A percentile compares a stretch with the other conserved stretches of the same genome.
These are phyloP conservation scores for Typhlichthys eigenmanni DNA, from an alignment of 2,797 vertebrate species.

Conservation along the genomic window DNA sequence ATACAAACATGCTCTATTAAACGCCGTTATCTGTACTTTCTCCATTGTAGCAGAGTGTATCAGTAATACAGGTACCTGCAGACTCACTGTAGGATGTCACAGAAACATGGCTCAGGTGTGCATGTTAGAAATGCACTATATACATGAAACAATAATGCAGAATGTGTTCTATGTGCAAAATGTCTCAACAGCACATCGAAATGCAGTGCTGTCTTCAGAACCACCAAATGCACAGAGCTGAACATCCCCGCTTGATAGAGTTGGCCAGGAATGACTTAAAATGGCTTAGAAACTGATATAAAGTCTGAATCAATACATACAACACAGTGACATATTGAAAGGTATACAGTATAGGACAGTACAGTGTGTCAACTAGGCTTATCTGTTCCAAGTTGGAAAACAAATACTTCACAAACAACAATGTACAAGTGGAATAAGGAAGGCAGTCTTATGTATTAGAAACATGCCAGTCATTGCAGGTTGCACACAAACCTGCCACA, in stretches of 20 bases:
- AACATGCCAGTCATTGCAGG: constrained; percentile 14
- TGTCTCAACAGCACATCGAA: background rate
- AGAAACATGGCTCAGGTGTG: too few relatives aligned
- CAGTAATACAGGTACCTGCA: too few relatives aligned
- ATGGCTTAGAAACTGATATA: background rate
- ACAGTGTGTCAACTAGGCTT: too few relatives aligned
- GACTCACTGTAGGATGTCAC: too few relatives aligned
- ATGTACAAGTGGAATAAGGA: background rate
- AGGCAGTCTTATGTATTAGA: background rate
- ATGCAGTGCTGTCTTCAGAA: background rate
- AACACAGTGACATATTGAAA: background rate
- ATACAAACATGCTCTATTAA: too few relatives aligned
- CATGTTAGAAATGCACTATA: too few relatives aligned
- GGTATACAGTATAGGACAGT: too few relatives aligned
- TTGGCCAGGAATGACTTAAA: background rate
- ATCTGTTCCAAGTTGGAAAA: background rate
- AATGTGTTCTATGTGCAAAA: background rate
- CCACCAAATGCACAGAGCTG: background rate
- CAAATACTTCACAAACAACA: background rate
- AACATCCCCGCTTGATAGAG: background rate
- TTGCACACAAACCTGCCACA: constrained; percentile 3
- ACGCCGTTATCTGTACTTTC: too few relatives aligned
- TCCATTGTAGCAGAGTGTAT: too few relatives aligned
- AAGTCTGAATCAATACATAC: background rate
- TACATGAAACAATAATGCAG: background rate